Percentiles rank a stretch among this genome's conserved stretches.
These are phyloP conservation scores for Anthrax anthrax DNA, from an alignment of 2,888 invertebrate species.

Conservation along the genomic window DNA sequence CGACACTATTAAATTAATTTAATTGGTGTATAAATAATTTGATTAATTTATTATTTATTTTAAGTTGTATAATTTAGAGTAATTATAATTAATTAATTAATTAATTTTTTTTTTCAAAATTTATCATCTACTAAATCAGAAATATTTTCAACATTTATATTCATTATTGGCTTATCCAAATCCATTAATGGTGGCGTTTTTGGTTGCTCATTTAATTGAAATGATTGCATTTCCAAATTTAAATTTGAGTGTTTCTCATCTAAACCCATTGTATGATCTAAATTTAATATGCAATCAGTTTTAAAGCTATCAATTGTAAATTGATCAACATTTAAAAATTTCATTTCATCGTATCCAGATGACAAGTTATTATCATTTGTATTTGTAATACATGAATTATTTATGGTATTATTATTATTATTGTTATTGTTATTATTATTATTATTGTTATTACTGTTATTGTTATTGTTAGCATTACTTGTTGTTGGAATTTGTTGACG, in stretches of 20 bases:
- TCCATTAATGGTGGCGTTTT: slow-evolving; percentile 28
- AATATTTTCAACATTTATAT: slow-evolving; percentile 28
- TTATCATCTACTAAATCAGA: slow-evolving; percentile 20
- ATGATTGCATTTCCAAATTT: slow-evolving; percentile 16
- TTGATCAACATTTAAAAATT: slow-evolving; percentile 34
- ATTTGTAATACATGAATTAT: slow-evolving; percentile 15
- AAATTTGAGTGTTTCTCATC: slow-evolving; percentile 19
- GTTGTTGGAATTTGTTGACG: slow-evolving; percentile 2
- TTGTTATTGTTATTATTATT: slow-evolving; percentile 26
- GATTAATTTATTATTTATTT: no score
- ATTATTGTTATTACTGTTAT: neutral
- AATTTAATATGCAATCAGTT: slow-evolving; percentile 33
- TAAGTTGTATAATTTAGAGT: no score
- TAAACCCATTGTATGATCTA: slow-evolving; percentile 27
- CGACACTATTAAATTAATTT: no score
- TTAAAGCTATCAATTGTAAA: slow-evolving; percentile 35
- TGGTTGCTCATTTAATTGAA: slow-evolving; percentile 17
- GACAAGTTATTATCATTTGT: slow-evolving; percentile 24
- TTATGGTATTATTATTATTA: neutral
- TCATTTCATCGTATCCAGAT: slow-evolving; percentile 34
- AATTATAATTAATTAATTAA: no score
- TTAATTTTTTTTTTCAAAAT: neutral
- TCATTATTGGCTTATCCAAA: slow-evolving; percentile 29
- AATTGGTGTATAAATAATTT: no score
- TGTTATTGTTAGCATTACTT: neutral